These are phyloP conservation scores for Malurus leucopterus DNA, from an alignment of 2,797 vertebrate genomes.

Conservation along the genomic window DNA sequence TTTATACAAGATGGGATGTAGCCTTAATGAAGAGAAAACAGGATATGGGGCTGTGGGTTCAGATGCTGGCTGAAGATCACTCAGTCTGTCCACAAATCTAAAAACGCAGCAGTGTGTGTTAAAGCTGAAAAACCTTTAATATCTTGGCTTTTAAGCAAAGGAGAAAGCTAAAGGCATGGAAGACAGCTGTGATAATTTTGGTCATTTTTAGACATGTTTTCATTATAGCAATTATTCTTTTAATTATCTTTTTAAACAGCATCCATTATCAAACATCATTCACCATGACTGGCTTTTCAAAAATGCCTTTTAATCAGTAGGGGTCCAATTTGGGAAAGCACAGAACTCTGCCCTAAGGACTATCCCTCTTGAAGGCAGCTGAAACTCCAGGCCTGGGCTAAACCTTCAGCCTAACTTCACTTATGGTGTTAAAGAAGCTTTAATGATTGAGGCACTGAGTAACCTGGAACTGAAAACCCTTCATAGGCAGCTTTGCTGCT, in stretches of 20 bases:
- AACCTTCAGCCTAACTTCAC: not conserved
- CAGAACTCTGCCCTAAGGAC: not conserved
- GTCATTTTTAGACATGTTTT: constrained; percentile 7
- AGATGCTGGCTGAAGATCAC: constrained; percentile 56
- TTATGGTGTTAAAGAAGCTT: not conserved
- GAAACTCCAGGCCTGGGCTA: not conserved
- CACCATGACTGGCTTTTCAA: not conserved
- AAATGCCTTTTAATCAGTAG: constrained; percentile 4
- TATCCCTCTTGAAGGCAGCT: not conserved
- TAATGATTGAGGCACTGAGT: not conserved
- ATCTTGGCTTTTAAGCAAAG: constrained; percentile 45
- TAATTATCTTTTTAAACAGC: constrained; percentile 2
- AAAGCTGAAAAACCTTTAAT: constrained; percentile 60
- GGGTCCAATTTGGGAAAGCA: not conserved
- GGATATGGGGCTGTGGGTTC: constrained; percentile 29
- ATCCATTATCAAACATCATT: not conserved
- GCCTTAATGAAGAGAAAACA: constrained; percentile 31
- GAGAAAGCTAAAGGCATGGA: constrained; percentile 47
- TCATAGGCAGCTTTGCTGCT: not conserved
- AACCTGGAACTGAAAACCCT: not conserved
- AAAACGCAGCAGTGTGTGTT: constrained; percentile 51
- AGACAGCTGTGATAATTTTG: constrained; percentile 34
- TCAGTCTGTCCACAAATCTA: constrained; percentile 61
- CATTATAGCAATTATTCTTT: constrained; percentile 24
- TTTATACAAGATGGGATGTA: constrained; percentile 11